Evolutionary conservation across 2,888 invertebrate species (phyloP).

Genomic region (Podabrus alpinus): DNA sequence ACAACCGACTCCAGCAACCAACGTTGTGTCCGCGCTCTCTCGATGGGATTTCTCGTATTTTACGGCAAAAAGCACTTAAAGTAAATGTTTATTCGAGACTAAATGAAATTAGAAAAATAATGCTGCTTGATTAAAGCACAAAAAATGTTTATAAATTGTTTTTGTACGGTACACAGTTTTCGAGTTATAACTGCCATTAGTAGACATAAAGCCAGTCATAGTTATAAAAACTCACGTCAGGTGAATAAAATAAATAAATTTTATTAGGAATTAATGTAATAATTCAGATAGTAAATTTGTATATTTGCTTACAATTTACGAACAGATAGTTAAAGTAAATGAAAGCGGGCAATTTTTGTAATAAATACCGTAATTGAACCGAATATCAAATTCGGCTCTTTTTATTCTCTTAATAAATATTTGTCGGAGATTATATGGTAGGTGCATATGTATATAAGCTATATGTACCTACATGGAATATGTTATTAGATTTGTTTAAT

Average conservation of each 20-base stretch:
- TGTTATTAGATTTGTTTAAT: conserved; percentile 19
- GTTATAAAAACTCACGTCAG: too few species aligned
- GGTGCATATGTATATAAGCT: conserved; percentile 20
- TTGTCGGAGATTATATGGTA: conserved; percentile 19
- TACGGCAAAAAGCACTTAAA: too few species aligned
- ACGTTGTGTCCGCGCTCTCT: too few species aligned
- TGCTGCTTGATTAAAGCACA: too few species aligned
- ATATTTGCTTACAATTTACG: background rate
- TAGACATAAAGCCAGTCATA: too few species aligned
- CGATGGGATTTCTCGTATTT: too few species aligned
- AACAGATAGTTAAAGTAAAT: background rate
- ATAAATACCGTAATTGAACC: background rate
- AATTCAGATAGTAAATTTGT: background rate
- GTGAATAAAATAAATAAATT: background rate
- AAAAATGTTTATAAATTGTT: background rate
- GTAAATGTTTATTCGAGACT: too few species aligned
- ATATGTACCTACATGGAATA: background rate
- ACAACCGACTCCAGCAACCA: too few species aligned
- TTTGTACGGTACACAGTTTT: background rate
- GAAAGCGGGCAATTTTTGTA: background rate
- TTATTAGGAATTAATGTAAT: background rate
- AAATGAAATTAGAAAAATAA: too few species aligned
- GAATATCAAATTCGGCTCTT: conserved; percentile 10
- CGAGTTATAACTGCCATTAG: background rate
- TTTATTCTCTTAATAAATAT: conserved; percentile 20